phyloP scores from a whole-genome alignment of 2,113 vertebrate genomes.

The Hippocampus barbouri region DNA sequence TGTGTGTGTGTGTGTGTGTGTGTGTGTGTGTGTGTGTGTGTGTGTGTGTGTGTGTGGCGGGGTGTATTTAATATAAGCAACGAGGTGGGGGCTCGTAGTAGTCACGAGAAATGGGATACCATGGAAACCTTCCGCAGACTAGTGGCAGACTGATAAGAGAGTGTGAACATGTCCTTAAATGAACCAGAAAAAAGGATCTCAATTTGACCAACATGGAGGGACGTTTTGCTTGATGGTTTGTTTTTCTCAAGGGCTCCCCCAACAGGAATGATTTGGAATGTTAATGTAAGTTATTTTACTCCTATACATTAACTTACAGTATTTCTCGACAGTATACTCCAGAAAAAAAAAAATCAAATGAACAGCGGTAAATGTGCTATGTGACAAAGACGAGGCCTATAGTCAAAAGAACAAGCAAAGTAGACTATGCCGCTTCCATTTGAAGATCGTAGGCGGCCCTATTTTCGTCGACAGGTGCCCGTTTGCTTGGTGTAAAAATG shows the following conservation, averaged over 20 bases:
- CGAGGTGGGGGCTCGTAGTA: background rate
- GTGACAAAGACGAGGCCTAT: no score
- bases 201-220: background rate
- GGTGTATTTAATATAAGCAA: background rate
- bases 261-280: no score
- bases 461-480: no score
- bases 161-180: conserved; percentile 3
- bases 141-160: conserved; percentile 5
- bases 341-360: no score
- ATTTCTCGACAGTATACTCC: no score
- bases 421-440: background rate
- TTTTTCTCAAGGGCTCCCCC: background rate
- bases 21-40: background rate
- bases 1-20: background rate
- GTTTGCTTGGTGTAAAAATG: no score
- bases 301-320: no score
- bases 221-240: background rate
- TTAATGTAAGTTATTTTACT: no score
- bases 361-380: no score
- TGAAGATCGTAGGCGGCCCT: no score
- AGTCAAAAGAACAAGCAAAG: background rate
- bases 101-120: conserved; percentile 32
- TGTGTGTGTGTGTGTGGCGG: background rate
- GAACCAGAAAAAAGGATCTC: background rate
- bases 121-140: conserved; percentile 23